Evolutionary conservation across 2,888 invertebrate species (phyloP), one percentile per base, ranked within the genome.

Genomic region (Cheilosia urbana): DNA sequence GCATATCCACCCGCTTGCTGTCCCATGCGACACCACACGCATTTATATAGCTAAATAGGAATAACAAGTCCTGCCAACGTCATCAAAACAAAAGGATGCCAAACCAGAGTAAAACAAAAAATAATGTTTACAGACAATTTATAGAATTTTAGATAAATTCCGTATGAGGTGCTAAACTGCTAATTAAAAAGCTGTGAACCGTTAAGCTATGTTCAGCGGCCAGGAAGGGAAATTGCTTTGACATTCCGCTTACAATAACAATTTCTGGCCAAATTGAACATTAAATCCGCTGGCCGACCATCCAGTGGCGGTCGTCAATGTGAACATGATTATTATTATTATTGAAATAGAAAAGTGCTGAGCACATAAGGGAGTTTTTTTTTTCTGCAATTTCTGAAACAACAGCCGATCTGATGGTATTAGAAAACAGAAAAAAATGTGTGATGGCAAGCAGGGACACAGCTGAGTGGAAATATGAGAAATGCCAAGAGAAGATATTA

Each of bases 141-240:
- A 68, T 63, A 69, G 51, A 68, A 75, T 57, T 63, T 71, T 42
- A 21, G 51, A 76, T 85, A 66, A 85, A 80, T 85, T 76, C 57
- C 49, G 62, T 62, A 85, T 72, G 84, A 80, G 66, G 84, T 80
- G 84, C 84, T 27, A 27, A 27, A 27, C 27, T 27, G 27, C 27
- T 85, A 85, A 85, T 85, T 85, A 85, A 85, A 80, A 65, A 71
- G 40, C 71, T 62, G 55, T 57, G 79, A 80, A 80, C 45, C 60
- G 80, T 85, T 71, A 80, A 85, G 66, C 65, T 60, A 27, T 53
- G 19, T 17, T 19, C 9, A 40, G 47, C 9, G 53, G 63, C 11
- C 42, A 53, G 65, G 42, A 71, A 40, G 47, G 60, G 55, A 76
- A 85, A 68, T 80, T 62, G 75, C 71, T 85, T 75, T 71, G 71